These are phyloP conservation scores for Heliconius nattereri DNA, from an alignment of 1,140 invertebrate species.

Conservation along the genomic window DNA sequence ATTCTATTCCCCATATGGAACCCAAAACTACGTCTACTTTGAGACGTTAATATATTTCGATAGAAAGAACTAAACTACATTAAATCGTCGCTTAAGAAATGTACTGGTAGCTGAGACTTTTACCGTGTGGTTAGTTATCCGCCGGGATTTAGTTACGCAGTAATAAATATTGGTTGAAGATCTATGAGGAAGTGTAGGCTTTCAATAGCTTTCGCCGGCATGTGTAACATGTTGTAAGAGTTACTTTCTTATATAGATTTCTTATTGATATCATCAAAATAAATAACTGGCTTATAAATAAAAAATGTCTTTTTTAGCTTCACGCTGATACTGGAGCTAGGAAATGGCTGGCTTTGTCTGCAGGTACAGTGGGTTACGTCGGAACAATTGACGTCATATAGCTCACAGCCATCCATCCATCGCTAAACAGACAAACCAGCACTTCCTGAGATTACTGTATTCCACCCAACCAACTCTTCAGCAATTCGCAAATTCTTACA, in stretches of 20 bases:
- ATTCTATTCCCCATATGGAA: no score
- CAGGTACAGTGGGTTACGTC: no score
- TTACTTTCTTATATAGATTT: not conserved
- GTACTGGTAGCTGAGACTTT: not conserved
- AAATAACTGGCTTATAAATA: no score
- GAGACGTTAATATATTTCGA: not conserved
- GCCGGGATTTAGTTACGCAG: conserved; percentile 23
- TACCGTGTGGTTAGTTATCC: conserved; percentile 16
- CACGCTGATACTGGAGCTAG: not conserved
- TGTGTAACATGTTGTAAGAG: conserved; percentile 14
- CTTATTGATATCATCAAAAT: not conserved
- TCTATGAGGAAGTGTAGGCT: conserved; percentile 27
- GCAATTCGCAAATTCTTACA: no score
- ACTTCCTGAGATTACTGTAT: no score
- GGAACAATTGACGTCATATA: no score
- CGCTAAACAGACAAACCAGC: no score
- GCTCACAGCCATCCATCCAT: no score
- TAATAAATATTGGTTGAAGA: conserved; percentile 30
- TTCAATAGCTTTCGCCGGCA: conserved; percentile 25
- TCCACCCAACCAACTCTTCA: no score
- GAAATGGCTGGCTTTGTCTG: no score
- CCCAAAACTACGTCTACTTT: no score
- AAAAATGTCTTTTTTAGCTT: not conserved
- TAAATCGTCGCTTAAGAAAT: not conserved
- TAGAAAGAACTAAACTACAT: not conserved